Evolutionary conservation across 2,797 vertebrate species (phyloP).

Genomic region (Enteromius paludinosus): DNA sequence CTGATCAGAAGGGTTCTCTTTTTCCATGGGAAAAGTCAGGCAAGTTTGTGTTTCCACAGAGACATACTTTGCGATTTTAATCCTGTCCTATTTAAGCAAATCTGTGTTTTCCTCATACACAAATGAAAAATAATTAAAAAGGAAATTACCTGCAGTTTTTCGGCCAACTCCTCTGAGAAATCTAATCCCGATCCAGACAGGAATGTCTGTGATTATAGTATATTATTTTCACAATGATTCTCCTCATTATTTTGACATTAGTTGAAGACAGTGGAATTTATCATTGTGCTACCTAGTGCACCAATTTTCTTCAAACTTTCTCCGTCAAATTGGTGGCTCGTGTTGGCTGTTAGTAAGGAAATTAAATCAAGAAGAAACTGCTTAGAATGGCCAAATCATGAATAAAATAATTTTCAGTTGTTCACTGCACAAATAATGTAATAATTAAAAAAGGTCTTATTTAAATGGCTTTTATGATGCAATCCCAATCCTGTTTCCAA

Average conservation of each 20-base stretch:
- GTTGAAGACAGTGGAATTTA: slow-evolving; percentile 8
- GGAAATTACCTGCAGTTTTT: slow-evolving; percentile 12
- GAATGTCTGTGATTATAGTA: slow-evolving; percentile 19
- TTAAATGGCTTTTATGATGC: background rate
- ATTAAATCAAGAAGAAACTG: background rate
- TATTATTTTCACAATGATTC: slow-evolving; percentile 26
- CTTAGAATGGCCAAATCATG: background rate
- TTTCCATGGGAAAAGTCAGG: background rate
- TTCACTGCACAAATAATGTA: background rate
- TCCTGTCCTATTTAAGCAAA: background rate
- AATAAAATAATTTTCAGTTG: background rate
- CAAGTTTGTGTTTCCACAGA: background rate
- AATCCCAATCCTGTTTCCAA: background rate
- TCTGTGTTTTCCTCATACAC: slow-evolving; percentile 7
- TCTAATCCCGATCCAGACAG: slow-evolving; percentile 12
- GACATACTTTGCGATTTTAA: background rate
- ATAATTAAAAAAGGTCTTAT: background rate
- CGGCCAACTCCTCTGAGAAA: background rate
- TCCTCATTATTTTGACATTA: slow-evolving; percentile 29
- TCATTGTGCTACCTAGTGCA: background rate
- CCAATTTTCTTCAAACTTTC: background rate
- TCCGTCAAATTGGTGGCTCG: background rate
- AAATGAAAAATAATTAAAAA: background rate
- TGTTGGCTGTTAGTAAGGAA: background rate
- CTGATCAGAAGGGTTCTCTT: background rate